Evolutionary conservation across 2,113 vertebrate species (phyloP).

Genomic region (Pteropus alecto): DNA sequence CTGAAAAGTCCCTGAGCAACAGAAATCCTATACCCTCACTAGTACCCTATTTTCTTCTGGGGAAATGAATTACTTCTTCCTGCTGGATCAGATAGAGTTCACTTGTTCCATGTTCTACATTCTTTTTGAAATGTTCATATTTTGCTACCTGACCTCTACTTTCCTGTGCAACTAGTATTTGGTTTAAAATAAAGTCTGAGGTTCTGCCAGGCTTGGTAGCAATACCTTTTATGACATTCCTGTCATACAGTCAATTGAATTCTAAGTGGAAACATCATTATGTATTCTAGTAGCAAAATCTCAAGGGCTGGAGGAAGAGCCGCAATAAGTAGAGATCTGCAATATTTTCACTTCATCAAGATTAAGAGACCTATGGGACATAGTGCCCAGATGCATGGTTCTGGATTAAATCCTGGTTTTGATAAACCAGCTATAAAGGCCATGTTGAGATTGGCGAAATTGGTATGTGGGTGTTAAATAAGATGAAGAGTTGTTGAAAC

Average conservation of each 20-base stretch:
- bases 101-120: background rate
- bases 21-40: background rate
- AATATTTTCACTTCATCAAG: background rate
- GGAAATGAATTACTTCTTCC: background rate
- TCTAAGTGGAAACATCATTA: background rate
- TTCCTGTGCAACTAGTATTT: background rate
- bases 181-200: background rate
- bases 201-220: background rate
- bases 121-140: background rate
- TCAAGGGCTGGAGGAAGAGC: background rate
- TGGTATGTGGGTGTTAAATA: background rate
- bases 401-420: background rate
- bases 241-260: background rate
- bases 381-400: background rate
- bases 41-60: background rate
- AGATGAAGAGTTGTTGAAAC: background rate
- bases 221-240: background rate
- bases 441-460: background rate
- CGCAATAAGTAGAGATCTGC: background rate
- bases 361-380: background rate
- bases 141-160: background rate
- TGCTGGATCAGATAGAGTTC: background rate
- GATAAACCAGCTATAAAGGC: background rate
- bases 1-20: background rate
- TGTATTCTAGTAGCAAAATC: background rate